Base-by-base conservation (phyloP, 2,113 vertebrate genomes). In the Peromyscus maniculatus region DNA sequence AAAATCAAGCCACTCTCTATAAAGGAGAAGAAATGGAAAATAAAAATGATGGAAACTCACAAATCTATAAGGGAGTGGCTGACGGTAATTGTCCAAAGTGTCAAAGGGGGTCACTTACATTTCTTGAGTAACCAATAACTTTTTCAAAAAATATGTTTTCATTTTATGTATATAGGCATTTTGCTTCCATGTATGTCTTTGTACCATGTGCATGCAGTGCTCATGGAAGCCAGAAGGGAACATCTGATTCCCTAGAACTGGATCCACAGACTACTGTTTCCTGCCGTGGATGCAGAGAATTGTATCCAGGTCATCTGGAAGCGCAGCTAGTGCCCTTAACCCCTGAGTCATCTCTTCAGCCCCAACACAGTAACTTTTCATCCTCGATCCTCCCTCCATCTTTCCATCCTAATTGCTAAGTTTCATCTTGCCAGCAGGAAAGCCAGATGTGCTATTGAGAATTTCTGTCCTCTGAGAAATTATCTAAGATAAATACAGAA, bases 1-100 rank as follows among this genome's bases (percentile, higher is more conserved):
- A 80, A 96, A 91, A 64, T 67, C 22, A 78, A 11, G 78, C 49
- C 66, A 67, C 55, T 31, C 59, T 91, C 71, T n/a, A 55, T 52
- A 64, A 91, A 82, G 24, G 46, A 67, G 39, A 92, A 92, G 77
- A 82, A 39, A 62, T 82, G 46, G 24, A 55, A 96, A 94, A 83
- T 3, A 82, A 67, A 91, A 33, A 74, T 26, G 13, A 80, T 87
- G n/a, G 80, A 93, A 91, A 86, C 59, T 7, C 43, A 79, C 77
- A 21, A 28, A 71, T 62, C 74, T 89, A 46, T 89, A 82, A 69
- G 82, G 62, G 88, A 91, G 5, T 19, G 26, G 55, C 88, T 92
- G 71, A 74, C 57, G 17, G 80, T 49, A 74, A 62, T 11, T 67
- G 43, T 11, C 64, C 43, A 36, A 4, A 71, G 67, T 49, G 69